Base-by-base conservation (phyloP, 1,140 invertebrate species). In the Andrena cerasifolii region DNA sequence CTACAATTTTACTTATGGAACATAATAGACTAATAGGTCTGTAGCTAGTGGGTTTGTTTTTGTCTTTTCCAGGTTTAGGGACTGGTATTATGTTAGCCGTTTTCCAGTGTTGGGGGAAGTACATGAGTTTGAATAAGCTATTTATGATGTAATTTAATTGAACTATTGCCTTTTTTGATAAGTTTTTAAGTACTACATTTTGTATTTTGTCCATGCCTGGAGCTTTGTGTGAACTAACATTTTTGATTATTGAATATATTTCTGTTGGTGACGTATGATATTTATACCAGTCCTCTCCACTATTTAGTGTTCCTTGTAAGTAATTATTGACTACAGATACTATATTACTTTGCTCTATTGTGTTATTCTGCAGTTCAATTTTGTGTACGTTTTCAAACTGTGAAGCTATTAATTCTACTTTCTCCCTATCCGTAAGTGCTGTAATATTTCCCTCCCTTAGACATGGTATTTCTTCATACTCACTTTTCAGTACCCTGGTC, bases 61-160 rank as follows among this genome's bases (percentile, higher is more conserved):
- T 62, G 53, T 31, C 86, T 59, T 86, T 93, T 93, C 7, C 87
- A 5, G 89, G 87, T 85, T 93, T 93, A 5, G 66, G 86, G 33
- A 93, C 89, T 0, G 88, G 78, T 14, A 92, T 83, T 7, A 92
- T 77, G 3, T 75, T 89, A 2, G 88, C 91, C 21, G 79, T 65
- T 86, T 93, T 93, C 90, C 89, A 92, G 1, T 8, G 0, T 0
- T 18, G 3, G 0, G 90, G 86, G 62, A 91, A 91, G 53, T 92
- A 87, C 7, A 54, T 40, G 1, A 88, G 36, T 72, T 68, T 85
- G 0, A 91, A 28, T 18, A 76, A 75, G 10, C 65, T 79, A 61
- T 91, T 91, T n/a, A 85, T 81, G 1, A 90, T 87, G 51, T 89
- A 68, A 1, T 68, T 84, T 21, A 91, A 36, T 70, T 88, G 84